Evolutionary conservation across 2,113 vertebrate genomes (phyloP).

Genomic region (Pithys albifrons): DNA sequence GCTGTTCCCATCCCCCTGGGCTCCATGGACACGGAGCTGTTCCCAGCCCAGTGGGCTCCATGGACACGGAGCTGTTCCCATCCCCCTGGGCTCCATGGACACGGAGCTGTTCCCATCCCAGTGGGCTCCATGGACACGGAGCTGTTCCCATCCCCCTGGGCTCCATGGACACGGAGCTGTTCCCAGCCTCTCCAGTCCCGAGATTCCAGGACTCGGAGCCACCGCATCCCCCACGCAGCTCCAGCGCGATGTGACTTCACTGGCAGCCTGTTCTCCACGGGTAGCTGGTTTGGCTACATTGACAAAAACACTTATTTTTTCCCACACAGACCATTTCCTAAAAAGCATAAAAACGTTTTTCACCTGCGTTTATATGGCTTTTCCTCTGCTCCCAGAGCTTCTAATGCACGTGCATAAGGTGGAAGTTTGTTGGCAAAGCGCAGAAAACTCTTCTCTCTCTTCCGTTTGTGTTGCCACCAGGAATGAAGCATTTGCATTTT

Average conservation of each 20-base stretch:
- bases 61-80: too few species aligned
- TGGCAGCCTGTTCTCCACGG: not conserved
- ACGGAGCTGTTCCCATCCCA: too few species aligned
- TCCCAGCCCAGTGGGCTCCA: too few species aligned
- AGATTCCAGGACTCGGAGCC: too few species aligned
- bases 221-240: not conserved
- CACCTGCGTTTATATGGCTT: not conserved
- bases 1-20: too few species aligned
- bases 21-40: not conserved
- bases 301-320: not conserved
- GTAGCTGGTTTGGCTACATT: not conserved
- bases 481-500: not conserved
- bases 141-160: too few species aligned
- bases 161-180: too few species aligned
- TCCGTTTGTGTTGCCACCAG: not conserved
- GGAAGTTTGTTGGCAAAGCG: not conserved
- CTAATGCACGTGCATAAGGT: not conserved
- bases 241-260: rapidly evolving
- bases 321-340: not conserved
- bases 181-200: too few species aligned
- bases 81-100: too few species aligned
- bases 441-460: not conserved
- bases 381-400: not conserved
- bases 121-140: not conserved
- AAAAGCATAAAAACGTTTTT: not conserved